These are phyloP conservation scores for Lagopus muta DNA, from an alignment of 2,113 vertebrate genomes.

Conservation along the genomic window DNA sequence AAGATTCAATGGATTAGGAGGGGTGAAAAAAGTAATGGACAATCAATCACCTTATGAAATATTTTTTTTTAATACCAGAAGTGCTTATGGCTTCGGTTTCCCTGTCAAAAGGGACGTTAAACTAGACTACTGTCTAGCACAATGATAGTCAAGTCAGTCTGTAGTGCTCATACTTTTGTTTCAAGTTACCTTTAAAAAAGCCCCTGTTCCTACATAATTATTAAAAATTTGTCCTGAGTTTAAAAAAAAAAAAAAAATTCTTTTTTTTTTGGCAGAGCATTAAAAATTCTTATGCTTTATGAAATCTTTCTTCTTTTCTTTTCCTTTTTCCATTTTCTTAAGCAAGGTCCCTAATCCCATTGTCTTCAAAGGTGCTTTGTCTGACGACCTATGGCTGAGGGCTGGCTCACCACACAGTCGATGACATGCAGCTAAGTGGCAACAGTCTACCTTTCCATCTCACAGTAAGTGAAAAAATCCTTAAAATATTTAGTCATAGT, in stretches of 20 bases:
- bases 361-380: not conserved
- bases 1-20: not conserved
- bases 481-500: not conserved
- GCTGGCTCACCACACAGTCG: not conserved
- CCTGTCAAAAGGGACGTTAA: not conserved
- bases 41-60: not conserved
- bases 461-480: not conserved
- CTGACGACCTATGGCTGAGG: not conserved
- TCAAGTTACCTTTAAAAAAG: not conserved
- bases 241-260: not conserved
- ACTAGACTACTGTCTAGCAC: not conserved
- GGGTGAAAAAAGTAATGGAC: not conserved
- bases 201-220: not conserved
- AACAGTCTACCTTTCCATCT: not conserved
- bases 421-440: not conserved
- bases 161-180: not conserved
- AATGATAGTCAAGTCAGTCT: not conserved
- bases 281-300: not conserved
- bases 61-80: not conserved
- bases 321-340: not conserved
- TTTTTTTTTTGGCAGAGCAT: not conserved
- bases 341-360: not conserved
- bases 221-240: not conserved
- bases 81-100: conserved; percentile 50
- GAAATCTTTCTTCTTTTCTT: not conserved